These are phyloP conservation scores for Anguilla megastoma DNA, from an alignment of 2,797 vertebrate species.

Conservation along the genomic window DNA sequence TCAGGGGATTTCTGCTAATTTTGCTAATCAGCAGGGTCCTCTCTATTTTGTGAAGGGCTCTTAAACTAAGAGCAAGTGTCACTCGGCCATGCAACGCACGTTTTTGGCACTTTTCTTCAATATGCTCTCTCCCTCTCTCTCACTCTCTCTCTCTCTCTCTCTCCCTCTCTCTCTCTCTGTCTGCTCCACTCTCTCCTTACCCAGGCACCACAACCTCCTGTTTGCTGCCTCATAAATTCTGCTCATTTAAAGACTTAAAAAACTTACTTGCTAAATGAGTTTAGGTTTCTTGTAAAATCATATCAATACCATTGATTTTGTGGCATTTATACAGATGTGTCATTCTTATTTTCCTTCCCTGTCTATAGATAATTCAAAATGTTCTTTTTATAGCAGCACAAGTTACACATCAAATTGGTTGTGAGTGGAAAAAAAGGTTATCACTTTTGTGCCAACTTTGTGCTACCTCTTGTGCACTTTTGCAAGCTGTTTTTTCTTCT, in stretches of 20 bases:
- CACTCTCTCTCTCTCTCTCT: conserved; percentile 5
- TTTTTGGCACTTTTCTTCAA: conserved; percentile 18
- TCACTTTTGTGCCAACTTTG: conserved; percentile 2
- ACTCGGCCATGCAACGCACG: conserved; percentile 21
- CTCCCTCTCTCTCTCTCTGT: background rate
- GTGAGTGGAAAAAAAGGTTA: background rate
- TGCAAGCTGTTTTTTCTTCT: background rate
- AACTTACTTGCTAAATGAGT: background rate
- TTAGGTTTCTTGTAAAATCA: background rate
- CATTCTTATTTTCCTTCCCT: background rate
- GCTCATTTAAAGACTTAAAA: conserved; percentile 12
- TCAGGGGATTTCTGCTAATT: conserved; percentile 14
- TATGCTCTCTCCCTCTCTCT: conserved; percentile 12
- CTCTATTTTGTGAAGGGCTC: conserved; percentile 27
- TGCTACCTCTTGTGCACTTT: background rate
- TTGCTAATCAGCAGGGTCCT: conserved; percentile 30
- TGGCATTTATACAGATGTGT: background rate
- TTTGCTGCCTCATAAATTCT: conserved; percentile 21
- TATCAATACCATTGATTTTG: background rate
- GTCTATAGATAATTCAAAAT: background rate
- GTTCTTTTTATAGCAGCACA: background rate
- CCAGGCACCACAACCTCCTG: background rate
- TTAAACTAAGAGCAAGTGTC: conserved; percentile 31
- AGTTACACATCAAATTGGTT: background rate
- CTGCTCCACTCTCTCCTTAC: conserved; percentile 1